Evolutionary conservation across 2,113 vertebrate genomes (phyloP), one percentile per base, ranked within the genome.

Genomic region (Clarias magur): DNA sequence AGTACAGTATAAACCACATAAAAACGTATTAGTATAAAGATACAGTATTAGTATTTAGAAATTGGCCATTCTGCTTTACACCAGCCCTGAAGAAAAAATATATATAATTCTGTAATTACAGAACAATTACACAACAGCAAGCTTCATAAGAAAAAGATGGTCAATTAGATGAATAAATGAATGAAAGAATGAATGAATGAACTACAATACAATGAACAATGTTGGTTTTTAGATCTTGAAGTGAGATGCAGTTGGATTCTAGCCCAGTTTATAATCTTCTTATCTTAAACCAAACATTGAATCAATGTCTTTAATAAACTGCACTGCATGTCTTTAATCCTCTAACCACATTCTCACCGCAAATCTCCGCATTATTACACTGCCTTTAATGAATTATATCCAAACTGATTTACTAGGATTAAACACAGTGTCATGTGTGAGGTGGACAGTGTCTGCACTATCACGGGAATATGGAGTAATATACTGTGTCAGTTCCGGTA

Each of bases 271-370:
- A 15, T 76, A 15, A 53, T 25, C 53, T 54, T 54, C 12, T 27
- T 48, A 63, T 78, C 86, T 82, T 80, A 34, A 56, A 84, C 82
- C 75, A 85, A 88, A 72, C 60, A 63, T 82, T 63, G 79, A 90
- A 91, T 87, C 76, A 48, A 87, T 68, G 86, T 89, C 89, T 90
- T 38, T 59, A 82, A 84, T n/a, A 83, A 82, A 90, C 85, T 78
- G 75, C 89, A 54, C 84, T 85, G 67, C 83, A 88, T 84, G 87
- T 63, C 90, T 91, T 83, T 88, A 94, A 92, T 93, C 91, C 68
- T 89, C 85, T 87, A 86, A 91, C 78, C 54, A 82, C 85, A 89
- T 88, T 76, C 91, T 79, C 76, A 88, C 85, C 67, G 80, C 54
- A 62, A 86, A 72, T 84, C 67, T 82, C 63, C 60, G 63, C 25